Evolutionary conservation across 2,113 vertebrate species (phyloP), one percentile per base, ranked within the genome.

Genomic region (Sturnus vulgaris): DNA sequence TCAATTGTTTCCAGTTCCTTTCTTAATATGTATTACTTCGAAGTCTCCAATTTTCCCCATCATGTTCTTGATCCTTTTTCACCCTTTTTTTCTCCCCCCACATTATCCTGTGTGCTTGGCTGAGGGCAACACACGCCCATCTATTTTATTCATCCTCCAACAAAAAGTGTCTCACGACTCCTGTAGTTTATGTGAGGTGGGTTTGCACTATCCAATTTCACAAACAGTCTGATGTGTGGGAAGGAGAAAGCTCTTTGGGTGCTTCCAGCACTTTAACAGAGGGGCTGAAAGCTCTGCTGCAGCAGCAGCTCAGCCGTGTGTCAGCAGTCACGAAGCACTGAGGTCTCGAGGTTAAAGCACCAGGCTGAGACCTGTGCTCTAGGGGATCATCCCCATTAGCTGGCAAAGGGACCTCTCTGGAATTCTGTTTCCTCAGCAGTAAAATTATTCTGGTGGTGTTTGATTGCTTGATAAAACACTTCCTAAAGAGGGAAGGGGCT

Each of bases 151-250:
- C 22, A 47, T 4, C 3, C 2, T 4, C n/a, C 11, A 35, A 17
- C 5, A 7, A 30, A 60, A 53, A 64, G 9, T 42, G 2, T 0
- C 2, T 35, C 30, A 28, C 0, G 0, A 5, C 11, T 66, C 20
- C 40, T 17, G 28, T 16, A 8, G 7, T 31, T 88, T 22, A 17
- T 20, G 6, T 37, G 37, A 61, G 5, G 8, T 39, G 56, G 5
- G 9, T 15, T 71, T 82, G 23, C 15, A 40, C 42, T 12, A 7
- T 24, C 47, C n/a, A 55, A 1, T 55, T 30, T 37, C 7, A 1
- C 27, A 44, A n/a, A 25, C 14, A 49, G 17, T 12, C 20, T 30
- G 15, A 20, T 60, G 23, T 56, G n/a, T 78, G 30, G 15, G 56
- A 68, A 79, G 9, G 27, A 63, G 4, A n/a, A 75, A 70, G 25